phyloP scores from a whole-genome alignment of 2,113 vertebrate genomes.

The Acrocephalus kingi region DNA sequence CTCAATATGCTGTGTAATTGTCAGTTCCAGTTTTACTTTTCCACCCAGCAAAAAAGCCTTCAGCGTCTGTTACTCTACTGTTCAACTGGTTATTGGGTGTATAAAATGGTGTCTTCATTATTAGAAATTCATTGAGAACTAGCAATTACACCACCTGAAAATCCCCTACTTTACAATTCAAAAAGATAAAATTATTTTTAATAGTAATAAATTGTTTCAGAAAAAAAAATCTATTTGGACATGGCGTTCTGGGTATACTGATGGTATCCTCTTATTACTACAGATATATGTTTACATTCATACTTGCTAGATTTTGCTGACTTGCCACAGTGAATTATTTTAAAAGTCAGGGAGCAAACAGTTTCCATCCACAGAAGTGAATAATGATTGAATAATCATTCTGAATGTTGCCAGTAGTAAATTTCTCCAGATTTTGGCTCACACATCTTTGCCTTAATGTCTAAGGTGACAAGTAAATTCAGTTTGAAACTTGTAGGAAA shows the following conservation, averaged over 20 bases:
- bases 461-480: background rate
- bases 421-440: background rate
- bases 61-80: background rate
- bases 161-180: background rate
- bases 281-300: background rate
- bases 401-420: background rate
- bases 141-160: background rate
- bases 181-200: background rate
- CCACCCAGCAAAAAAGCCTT: background rate
- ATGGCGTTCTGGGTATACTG: background rate
- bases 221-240: background rate
- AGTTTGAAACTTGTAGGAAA: background rate
- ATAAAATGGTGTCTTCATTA: background rate
- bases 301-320: background rate
- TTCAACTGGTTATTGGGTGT: background rate
- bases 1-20: background rate
- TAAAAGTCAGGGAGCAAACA: background rate
- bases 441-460: background rate
- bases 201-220: background rate
- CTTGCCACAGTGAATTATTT: background rate
- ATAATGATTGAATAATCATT: background rate
- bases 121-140: background rate
- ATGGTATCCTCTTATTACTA: background rate
- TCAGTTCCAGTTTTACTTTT: background rate
- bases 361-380: background rate